Evolutionary conservation across 2,797 vertebrate species (phyloP), one percentile per base, ranked within the genome.

Genomic region (Huso huso): DNA sequence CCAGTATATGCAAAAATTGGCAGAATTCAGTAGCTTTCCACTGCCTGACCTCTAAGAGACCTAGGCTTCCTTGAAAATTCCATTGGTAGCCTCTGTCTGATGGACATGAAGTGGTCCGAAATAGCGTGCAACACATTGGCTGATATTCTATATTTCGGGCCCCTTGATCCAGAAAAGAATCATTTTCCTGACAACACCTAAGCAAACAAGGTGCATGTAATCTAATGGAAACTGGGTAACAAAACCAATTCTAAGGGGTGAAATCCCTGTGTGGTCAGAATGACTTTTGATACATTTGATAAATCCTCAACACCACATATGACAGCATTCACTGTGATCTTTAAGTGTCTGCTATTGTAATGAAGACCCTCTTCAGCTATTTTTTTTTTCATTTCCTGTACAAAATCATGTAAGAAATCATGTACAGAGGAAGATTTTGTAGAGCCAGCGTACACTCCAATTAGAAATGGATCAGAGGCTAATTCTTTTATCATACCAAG

Each of bases 1-100:
- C 70, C 70, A 48, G 69, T 66, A 48, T 73, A 73, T 63, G 66
- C 37, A 73, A 70, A 65, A 73, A 68, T 10, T 66, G 71, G 37
- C 68, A 51, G 8, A 67, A 52, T 63, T 73, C 66, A 65, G 72
- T 73, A 8, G 72, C 72, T 67, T 73, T 71, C 60, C 69, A 71
- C 49, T 62, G 62, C 10, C 66, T 66, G 60, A 71, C 55, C 66
- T 71, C 64, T 18, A 70, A 73, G 9, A 64, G 69, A 71, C 15
- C 70, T 61, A 15, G 70, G 23, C 37, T 37, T 37, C 37, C 37
- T 4, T 37, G 37, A 37, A 37, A 37, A 37, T 9, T 55, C 6
- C 52, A 3, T 55, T 9, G 52, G 52, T 55, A 55, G n/a, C 9
- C n/a, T 53, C 60, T 70, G 62, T 53, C 69, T 65, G 63, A 58